phyloP scores from a whole-genome alignment of 2,888 invertebrate species.

The Folsomia manolachei region DNA sequence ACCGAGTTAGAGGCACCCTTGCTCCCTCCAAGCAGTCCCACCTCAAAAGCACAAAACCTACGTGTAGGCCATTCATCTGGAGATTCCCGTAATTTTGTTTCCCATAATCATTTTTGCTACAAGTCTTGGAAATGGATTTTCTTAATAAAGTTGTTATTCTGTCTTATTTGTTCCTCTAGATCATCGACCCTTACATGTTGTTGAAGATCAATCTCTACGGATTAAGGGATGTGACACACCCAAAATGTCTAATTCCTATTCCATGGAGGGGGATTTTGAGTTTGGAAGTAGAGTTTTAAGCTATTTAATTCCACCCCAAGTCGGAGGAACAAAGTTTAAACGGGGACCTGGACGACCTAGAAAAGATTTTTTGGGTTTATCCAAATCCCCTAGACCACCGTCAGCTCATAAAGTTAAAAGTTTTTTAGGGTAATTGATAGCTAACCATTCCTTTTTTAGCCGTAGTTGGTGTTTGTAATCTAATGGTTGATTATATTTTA shows the following conservation, averaged over 20 bases:
- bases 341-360: slow-evolving; percentile 77
- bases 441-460: not conserved
- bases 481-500: not conserved
- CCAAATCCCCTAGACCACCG: slow-evolving; percentile 32
- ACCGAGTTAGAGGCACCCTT: not conserved
- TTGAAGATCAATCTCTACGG: not conserved
- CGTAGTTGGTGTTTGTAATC: not conserved
- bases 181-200: not conserved
- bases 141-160: too few species aligned
- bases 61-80: not conserved
- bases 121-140: too few species aligned
- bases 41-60: not conserved
- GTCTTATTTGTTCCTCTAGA: too few species aligned
- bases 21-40: not conserved
- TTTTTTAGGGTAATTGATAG: slow-evolving; percentile 34
- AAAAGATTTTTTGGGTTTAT: slow-evolving; percentile 62
- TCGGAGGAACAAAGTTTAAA: slow-evolving; percentile 60
- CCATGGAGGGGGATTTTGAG: not conserved
- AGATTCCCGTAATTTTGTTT: not conserved
- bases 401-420: slow-evolving; percentile 36
- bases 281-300: not conserved
- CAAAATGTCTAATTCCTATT: not conserved
- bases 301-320: slow-evolving; percentile 46
- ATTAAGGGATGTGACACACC: not conserved
- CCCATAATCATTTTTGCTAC: too few species aligned